Evolutionary conservation across 1,140 invertebrate genomes (phyloP).

Genomic region (Cataglyphis hispanica): DNA sequence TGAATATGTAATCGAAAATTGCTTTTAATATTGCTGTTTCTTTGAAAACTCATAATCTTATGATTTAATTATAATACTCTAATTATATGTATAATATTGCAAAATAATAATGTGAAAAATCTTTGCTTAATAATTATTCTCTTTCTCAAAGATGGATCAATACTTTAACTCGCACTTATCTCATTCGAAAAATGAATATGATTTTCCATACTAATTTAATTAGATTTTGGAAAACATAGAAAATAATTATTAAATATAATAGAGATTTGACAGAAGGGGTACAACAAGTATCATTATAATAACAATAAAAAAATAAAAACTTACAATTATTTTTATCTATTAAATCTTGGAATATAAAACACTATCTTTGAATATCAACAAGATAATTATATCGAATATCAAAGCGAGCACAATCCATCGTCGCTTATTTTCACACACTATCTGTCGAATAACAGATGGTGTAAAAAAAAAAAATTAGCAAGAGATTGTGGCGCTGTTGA

Average conservation of each 20-base stretch:
- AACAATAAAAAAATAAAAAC: not conserved
- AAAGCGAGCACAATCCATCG: not conserved
- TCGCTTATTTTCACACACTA: not conserved
- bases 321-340: not conserved
- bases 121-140: not conserved
- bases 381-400: slow-evolving; percentile 12
- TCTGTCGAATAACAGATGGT: not conserved
- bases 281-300: not conserved
- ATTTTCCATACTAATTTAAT: not conserved
- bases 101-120: not conserved
- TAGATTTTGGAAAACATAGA: not conserved
- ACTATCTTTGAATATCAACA: not conserved
- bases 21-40: not conserved
- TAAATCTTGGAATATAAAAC: not conserved
- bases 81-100: not conserved
- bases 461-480: not conserved
- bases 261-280: not conserved
- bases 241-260: not conserved
- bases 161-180: not conserved
- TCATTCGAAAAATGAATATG: not conserved
- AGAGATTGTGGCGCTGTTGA: not conserved
- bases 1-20: not conserved
- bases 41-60: not conserved
- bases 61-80: not conserved
- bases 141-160: not conserved